These are phyloP conservation scores for Cinclus cinclus DNA, from an alignment of 2,113 vertebrate species.

Conservation along the genomic window DNA sequence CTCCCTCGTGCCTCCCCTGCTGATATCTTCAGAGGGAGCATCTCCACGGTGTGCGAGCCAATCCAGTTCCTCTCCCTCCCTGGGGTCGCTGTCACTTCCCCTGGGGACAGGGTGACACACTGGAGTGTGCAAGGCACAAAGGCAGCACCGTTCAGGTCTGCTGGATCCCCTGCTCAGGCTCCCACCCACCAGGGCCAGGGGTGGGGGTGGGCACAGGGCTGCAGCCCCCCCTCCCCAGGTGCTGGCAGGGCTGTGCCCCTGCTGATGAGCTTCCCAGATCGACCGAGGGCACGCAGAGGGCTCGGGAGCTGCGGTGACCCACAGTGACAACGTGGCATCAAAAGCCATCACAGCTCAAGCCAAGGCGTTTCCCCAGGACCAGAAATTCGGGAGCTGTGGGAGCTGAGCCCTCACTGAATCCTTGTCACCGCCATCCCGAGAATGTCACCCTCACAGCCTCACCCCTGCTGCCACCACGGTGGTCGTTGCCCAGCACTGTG, in stretches of 20 bases:
- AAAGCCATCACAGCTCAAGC: background rate
- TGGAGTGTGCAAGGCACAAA: background rate
- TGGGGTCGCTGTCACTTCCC: background rate
- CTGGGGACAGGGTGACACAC: background rate
- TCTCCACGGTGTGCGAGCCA: background rate
- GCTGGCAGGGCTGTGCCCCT: background rate
- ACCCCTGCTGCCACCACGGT: background rate
- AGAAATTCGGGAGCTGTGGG: background rate
- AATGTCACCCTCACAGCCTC: background rate
- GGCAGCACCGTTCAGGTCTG: background rate
- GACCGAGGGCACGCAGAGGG: background rate
- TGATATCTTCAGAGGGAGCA: background rate
- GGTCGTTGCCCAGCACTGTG: background rate
- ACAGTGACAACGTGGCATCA: fast-evolving
- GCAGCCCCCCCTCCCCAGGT: background rate
- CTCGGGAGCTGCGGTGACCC: background rate
- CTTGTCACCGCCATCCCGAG: fast-evolving
- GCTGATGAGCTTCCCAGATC: background rate
- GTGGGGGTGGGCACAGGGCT: background rate
- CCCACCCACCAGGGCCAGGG: fast-evolving
- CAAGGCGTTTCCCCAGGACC: fast-evolving
- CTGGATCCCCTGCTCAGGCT: background rate
- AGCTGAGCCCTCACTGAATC: background rate
- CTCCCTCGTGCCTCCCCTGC: background rate
- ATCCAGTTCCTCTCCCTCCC: background rate